These are phyloP conservation scores for Myxocyprinus asiaticus DNA, from an alignment of 2,113 vertebrate species.

Conservation along the genomic window DNA sequence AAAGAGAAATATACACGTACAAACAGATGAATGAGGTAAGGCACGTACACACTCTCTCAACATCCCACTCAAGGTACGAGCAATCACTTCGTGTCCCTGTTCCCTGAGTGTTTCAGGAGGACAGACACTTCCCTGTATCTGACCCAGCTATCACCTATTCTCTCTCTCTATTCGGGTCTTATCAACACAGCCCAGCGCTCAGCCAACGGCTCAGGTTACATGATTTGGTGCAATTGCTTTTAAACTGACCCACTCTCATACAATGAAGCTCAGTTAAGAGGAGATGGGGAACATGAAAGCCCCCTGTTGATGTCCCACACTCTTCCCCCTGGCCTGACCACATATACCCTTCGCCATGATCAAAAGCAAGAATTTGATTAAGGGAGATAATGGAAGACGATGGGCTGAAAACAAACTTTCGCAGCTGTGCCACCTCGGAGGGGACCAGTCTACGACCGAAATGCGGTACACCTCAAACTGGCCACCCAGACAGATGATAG, in stretches of 20 bases:
- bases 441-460: not conserved
- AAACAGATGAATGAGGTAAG: slow-evolving; percentile 10
- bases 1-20: slow-evolving; percentile 55
- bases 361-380: slow-evolving; percentile 51
- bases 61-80: slow-evolving; percentile 28
- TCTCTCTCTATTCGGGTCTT: slow-evolving; percentile 39
- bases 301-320: slow-evolving; percentile 28
- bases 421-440: slow-evolving; percentile 30
- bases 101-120: no score
- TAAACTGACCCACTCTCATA: slow-evolving; percentile 43
- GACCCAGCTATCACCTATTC: slow-evolving; percentile 29
- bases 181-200: slow-evolving; percentile 40
- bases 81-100: no score
- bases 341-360: slow-evolving; percentile 44
- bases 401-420: slow-evolving; percentile 46
- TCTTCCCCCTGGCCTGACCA: slow-evolving; percentile 26
- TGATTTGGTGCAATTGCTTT: slow-evolving; percentile 39
- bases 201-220: slow-evolving; percentile 16
- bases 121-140: no score
- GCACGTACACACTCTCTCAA: slow-evolving; percentile 43
- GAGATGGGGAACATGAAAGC: slow-evolving; percentile 51
- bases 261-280: slow-evolving; percentile 46
- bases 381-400: slow-evolving; percentile 48
- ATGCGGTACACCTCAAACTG: slow-evolving; percentile 7
- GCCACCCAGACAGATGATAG: slow-evolving; percentile 49